Conservation (phyloP, 2,797 vertebrate genomes). For the Scolopax rusticola region DNA sequence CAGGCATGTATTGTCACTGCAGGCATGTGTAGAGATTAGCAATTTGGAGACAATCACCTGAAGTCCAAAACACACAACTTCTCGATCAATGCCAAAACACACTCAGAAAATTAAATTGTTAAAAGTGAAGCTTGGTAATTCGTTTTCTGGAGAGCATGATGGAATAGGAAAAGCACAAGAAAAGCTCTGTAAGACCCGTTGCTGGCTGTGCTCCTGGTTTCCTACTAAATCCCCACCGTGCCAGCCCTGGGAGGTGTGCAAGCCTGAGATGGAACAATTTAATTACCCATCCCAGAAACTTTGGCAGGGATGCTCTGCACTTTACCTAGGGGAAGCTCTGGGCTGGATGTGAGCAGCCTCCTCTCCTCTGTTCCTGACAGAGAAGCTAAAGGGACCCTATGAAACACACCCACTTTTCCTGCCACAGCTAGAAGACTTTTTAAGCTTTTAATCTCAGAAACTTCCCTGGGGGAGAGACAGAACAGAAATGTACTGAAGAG, state of each 20-base stretch:
- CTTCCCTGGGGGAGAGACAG: background rate
- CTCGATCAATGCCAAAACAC: slow-evolving; percentile 16
- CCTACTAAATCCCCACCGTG: background rate
- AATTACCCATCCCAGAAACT: background rate
- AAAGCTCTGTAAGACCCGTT: background rate
- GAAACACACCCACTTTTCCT: background rate
- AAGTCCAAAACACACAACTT: background rate
- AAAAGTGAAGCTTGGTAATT: background rate
- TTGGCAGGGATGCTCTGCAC: background rate
- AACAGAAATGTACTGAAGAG: background rate
- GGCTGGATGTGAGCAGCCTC: background rate
- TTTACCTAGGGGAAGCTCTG: background rate
- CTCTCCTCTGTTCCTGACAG: background rate
- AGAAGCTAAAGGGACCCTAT: background rate
- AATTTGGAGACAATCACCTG: background rate
- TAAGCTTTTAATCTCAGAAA: background rate
- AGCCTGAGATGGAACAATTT: background rate
- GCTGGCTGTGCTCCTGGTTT: accelerated
- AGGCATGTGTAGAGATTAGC: background rate
- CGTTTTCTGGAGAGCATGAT: background rate
- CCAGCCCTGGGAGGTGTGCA: accelerated
- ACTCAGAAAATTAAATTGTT: slow-evolving; percentile 52
- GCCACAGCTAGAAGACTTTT: background rate
- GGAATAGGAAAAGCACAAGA: background rate
- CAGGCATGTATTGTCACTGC: background rate